Conservation (phyloP, 2,113 vertebrate species). For the Porphyrio hochstetteri region DNA sequence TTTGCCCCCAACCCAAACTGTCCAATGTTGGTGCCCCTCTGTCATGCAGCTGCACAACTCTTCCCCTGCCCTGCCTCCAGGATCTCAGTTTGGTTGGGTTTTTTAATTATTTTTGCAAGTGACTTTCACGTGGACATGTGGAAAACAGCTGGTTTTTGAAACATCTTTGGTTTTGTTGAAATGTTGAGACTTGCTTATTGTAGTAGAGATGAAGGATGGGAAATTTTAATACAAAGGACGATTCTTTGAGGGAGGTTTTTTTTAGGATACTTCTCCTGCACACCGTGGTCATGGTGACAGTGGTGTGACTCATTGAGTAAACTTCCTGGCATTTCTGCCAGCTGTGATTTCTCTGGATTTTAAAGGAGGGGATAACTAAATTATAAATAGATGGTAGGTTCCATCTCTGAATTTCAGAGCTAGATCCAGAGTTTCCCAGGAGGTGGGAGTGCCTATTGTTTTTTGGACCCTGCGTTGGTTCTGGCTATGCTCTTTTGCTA, state of each 20-base stretch:
- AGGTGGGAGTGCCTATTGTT: background rate
- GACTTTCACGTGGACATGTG: background rate
- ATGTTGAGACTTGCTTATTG: background rate
- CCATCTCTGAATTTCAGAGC: background rate
- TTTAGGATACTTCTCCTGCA: background rate
- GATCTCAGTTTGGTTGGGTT: background rate
- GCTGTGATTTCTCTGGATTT: constrained; percentile 31
- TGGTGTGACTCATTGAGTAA: constrained; percentile 34
- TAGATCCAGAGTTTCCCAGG: background rate
- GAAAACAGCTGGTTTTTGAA: background rate
- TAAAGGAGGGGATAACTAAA: constrained; percentile 20
- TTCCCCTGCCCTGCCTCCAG: no score
- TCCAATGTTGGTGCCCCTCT: background rate
- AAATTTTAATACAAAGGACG: background rate
- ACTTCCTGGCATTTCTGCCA: constrained; percentile 30
- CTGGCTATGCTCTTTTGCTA: background rate
- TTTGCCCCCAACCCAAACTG: background rate
- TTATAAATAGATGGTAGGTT: background rate
- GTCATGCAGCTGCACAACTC: background rate
- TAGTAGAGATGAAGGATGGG: background rate
- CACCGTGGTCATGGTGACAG: background rate
- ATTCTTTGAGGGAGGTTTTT: background rate
- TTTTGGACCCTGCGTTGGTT: background rate
- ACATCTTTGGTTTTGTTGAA: background rate
- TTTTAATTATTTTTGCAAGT: background rate